Conservation (phyloP, 37 sponge, comb jelly and placozoan species). For the Axinella damicornis region DNA sequence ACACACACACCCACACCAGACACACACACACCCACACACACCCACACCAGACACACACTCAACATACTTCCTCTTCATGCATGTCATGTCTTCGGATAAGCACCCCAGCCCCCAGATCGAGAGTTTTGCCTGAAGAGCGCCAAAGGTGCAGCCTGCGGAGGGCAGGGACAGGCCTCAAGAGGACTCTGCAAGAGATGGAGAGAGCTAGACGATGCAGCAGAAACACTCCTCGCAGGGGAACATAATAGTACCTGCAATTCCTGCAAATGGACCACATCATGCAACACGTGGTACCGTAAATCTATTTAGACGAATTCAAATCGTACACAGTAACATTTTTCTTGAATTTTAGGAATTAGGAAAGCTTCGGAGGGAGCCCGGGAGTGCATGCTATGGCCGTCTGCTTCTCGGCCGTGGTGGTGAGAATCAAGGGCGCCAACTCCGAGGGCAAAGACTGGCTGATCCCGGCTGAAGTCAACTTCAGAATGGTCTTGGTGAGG, state of each 20-base stretch:
- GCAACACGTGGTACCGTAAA: conserved; percentile 4
- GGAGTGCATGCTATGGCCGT: conserved; percentile 36
- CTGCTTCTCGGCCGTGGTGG: conserved; percentile 26
- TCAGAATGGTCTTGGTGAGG: conserved; percentile 86
- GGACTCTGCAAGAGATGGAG: too few relatives aligned
- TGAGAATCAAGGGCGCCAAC: conserved; percentile 51
- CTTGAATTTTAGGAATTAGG: background rate
- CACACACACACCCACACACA: too few relatives aligned
- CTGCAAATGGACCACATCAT: background rate
- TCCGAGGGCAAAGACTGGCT: conserved; percentile 73
- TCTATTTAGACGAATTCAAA: too few relatives aligned
- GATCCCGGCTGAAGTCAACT: conserved; percentile 65
- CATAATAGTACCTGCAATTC: background rate
- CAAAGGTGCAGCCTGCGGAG: background rate
- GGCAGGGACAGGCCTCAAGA: background rate
- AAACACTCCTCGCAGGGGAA: too few relatives aligned
- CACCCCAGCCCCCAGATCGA: background rate
- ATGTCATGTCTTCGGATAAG: background rate
- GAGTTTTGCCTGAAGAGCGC: background rate
- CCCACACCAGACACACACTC: too few relatives aligned
- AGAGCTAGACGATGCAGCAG: too few relatives aligned
- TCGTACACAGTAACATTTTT: too few relatives aligned
- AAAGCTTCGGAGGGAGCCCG: background rate
- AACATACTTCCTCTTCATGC: too few relatives aligned
- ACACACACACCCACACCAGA: too few relatives aligned